Evolutionary conservation across 2,113 vertebrate species (phyloP).

Genomic region (Nesogale talazaci): DNA sequence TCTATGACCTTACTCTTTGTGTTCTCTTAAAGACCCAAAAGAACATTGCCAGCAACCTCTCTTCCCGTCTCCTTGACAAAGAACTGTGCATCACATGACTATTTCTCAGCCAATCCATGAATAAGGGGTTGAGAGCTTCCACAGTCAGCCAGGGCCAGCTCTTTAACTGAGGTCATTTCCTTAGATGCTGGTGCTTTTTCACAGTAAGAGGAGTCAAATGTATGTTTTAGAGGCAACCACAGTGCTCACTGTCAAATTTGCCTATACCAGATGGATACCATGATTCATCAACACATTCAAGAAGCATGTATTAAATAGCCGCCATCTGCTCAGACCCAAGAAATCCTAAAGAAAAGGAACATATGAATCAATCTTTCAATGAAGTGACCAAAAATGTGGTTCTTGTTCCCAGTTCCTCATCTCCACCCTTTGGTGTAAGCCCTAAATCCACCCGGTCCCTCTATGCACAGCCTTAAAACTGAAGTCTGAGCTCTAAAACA

Average conservation of each 20-base stretch:
- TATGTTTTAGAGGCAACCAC: constrained; percentile 41
- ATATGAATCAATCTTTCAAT: constrained; percentile 39
- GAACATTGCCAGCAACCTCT: not conserved
- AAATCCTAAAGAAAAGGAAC: constrained; percentile 66
- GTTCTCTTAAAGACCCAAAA: constrained; percentile 25
- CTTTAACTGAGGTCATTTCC: not conserved
- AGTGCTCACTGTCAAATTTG: constrained; percentile 16
- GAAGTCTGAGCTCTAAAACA: not conserved
- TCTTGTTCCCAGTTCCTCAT: not conserved
- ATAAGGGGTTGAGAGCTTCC: constrained; percentile 22
- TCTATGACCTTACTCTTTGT: not conserved
- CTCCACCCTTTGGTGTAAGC: not conserved
- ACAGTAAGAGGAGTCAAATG: constrained; percentile 1
- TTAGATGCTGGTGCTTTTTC: constrained; percentile 27
- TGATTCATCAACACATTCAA: constrained; percentile 71
- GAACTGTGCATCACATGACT: not conserved
- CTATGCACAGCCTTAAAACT: constrained; percentile 4
- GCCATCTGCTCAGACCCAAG: constrained; percentile 68
- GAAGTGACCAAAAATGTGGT: constrained; percentile 54
- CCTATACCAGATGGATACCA: constrained; percentile 54
- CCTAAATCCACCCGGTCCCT: not conserved
- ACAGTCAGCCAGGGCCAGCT: not conserved
- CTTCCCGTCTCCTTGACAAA: not conserved
- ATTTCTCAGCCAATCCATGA: constrained; percentile 26
- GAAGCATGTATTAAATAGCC: constrained; percentile 63